These are phyloP conservation scores for Eupithecia vulgata DNA, from an alignment of 2,888 invertebrate genomes.

Conservation along the genomic window DNA sequence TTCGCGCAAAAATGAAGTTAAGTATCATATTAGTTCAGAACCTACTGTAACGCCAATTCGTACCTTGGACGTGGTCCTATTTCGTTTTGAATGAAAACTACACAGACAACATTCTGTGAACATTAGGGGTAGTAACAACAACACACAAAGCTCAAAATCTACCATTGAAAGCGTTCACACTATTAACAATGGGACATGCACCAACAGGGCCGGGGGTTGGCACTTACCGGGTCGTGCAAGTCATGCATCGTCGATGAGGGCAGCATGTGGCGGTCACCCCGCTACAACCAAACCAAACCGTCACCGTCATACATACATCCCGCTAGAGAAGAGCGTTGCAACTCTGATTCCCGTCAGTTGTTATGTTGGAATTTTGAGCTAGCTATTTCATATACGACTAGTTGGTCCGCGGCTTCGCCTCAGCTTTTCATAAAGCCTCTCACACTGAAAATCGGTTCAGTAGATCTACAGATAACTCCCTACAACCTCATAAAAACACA, in stretches of 20 bases:
- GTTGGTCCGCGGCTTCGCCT: too few species aligned
- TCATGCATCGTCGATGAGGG: constrained; percentile 84
- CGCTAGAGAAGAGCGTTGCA: constrained; percentile 35
- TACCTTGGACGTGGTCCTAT: constrained; percentile 19
- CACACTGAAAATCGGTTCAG: too few species aligned
- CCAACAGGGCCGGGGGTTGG: constrained; percentile 51
- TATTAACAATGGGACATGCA: constrained; percentile 62
- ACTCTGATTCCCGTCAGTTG: constrained; percentile 23
- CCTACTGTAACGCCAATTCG: constrained; percentile 22
- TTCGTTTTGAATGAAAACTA: constrained; percentile 35
- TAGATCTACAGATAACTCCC: too few species aligned
- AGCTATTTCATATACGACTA: constrained; percentile 6
- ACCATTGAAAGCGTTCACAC: constrained; percentile 65
- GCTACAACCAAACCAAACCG: constrained; percentile 78
- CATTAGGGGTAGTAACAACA: constrained; percentile 39
- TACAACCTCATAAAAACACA: too few species aligned
- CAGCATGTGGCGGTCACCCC: constrained; percentile 82
- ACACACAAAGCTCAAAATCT: constrained; percentile 56
- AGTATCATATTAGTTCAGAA: constrained; percentile 9
- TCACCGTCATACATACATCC: constrained; percentile 66
- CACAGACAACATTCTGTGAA: constrained; percentile 38
- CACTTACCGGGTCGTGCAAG: constrained; percentile 84
- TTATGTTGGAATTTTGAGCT: constrained; percentile 20
- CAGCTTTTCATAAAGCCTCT: too few species aligned
- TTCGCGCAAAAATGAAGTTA: constrained; percentile 13